These are phyloP conservation scores for Diloba caeruleocephala DNA, from an alignment of 2,888 invertebrate species.

Conservation along the genomic window DNA sequence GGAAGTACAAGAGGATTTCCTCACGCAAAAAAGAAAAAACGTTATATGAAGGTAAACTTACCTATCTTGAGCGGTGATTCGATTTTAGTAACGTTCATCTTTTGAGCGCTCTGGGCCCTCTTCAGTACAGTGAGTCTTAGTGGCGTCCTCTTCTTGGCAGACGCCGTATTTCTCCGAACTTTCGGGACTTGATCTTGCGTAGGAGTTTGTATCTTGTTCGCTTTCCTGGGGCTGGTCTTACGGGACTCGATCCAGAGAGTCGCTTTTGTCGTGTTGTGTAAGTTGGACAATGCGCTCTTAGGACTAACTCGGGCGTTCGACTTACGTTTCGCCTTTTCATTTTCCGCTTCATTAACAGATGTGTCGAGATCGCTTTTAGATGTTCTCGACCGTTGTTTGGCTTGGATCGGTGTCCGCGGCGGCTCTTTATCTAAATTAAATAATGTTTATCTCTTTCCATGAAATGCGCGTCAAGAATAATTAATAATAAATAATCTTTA, in stretches of 20 bases:
- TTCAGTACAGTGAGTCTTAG: slow-evolving; percentile 66
- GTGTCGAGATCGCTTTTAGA: slow-evolving; percentile 40
- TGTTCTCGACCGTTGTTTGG: slow-evolving; percentile 34
- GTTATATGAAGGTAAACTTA: too few relatives aligned
- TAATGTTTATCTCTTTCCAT: too few relatives aligned
- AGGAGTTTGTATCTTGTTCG: slow-evolving; percentile 13
- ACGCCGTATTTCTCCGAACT: slow-evolving; percentile 14
- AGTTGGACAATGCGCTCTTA: slow-evolving; percentile 10
- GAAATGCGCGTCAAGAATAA: neutral
- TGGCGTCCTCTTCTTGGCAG: slow-evolving; percentile 58
- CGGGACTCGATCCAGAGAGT: slow-evolving; percentile 79
- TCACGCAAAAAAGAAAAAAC: too few relatives aligned
- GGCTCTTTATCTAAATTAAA: slow-evolving; percentile 19
- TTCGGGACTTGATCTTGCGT: slow-evolving; percentile 1
- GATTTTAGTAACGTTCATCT: slow-evolving; percentile 66
- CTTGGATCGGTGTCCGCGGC: slow-evolving; percentile 16
- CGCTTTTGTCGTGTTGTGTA: slow-evolving; percentile 68
- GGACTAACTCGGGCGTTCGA: slow-evolving; percentile 26
- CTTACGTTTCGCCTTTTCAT: slow-evolving; percentile 35
- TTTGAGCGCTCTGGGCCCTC: slow-evolving; percentile 58
- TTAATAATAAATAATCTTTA: too few relatives aligned
- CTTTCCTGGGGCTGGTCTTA: slow-evolving; percentile 58
- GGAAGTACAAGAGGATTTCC: too few relatives aligned
- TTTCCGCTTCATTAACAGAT: slow-evolving; percentile 30
- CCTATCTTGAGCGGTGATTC: slow-evolving; percentile 70